Evolutionary conservation across 2,113 vertebrate genomes (phyloP), one percentile per base, ranked within the genome.

Genomic region (Epinephelus moara): DNA sequence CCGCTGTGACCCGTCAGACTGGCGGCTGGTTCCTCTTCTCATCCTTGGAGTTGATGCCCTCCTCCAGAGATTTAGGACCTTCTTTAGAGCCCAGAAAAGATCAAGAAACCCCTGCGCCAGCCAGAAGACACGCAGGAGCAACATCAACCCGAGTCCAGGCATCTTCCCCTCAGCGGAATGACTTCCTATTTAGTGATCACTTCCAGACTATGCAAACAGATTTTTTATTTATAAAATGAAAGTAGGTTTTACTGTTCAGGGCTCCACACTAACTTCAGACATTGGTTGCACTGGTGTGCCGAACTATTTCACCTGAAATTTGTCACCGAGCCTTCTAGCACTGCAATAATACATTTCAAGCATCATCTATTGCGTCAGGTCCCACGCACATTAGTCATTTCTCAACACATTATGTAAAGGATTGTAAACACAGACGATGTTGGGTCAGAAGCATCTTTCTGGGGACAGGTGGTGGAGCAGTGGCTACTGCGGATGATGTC

Each of bases 131-230:
- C 6, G 50, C 73, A 60, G 60, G 53, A 25, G 53, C 30, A 37
- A 7, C 64, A 23, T 60, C 40, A 18, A 8, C 57, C 67, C 25
- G 12, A 56, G 53, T 61, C 70, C 57, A 13, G 78, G 52, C 60
- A 18, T 30, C 52, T 27, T 74, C 21, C 78, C 69, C 70, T 13
- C 27, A 3, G 0, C 0, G 42, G 72, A 62, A 70, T 4, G 55
- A 79, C 57, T 60, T 82, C 84, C 75, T 73, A 14, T 75, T 17
- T 77, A 87, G 71, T 81, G 90, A 90, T 92, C 88, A 91, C 90
- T 87, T 87, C 78, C 80, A 91, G 79, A 88, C 94, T 93, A 94
- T 93, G 94, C 93, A 94, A 94, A 91, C 70, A 86, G 61, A 86
- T 79, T 84, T 60, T 80, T 72, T 88, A 92, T 92, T 88, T 90